phyloP scores from a whole-genome alignment of 2,888 invertebrate genomes.

The Phyllotreta striolata region DNA sequence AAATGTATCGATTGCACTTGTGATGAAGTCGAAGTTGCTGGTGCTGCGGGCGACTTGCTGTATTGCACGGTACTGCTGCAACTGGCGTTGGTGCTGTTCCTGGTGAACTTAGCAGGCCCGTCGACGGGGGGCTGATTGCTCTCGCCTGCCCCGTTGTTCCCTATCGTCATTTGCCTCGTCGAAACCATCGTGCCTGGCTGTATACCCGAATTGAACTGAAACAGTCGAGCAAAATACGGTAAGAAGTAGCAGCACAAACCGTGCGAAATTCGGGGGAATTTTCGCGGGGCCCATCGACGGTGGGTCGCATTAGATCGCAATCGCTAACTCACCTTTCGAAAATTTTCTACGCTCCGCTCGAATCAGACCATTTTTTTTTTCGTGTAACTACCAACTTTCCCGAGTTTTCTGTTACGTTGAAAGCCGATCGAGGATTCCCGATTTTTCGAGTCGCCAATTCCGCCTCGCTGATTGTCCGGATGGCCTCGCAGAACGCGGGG shows the following conservation, averaged over 20 bases:
- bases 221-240: conserved; percentile 1
- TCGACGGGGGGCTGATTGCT: conserved; percentile 47
- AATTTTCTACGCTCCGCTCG: conserved; percentile 31
- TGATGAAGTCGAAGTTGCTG: conserved; percentile 44
- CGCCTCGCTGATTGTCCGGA: conserved; percentile 19
- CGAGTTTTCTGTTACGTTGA: conserved; percentile 39
- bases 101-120: conserved; percentile 55
- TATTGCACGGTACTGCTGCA: conserved; percentile 48
- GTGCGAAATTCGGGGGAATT: too few relatives aligned
- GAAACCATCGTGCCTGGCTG: conserved; percentile 63
- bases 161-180: conserved; percentile 65
- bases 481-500: conserved; percentile 17
- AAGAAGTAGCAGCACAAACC: conserved; percentile 9
- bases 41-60: conserved; percentile 43
- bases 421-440: conserved; percentile 32
- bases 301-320: too few relatives aligned
- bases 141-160: conserved; percentile 58
- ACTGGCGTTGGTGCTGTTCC: conserved; percentile 48
- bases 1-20: conserved; percentile 59
- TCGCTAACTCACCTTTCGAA: conserved; percentile 35
- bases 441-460: conserved; percentile 31
- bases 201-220: conserved; percentile 11
- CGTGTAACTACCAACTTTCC: conserved; percentile 34
- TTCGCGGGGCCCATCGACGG: too few relatives aligned
- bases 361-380: conserved; percentile 38